phyloP scores from a whole-genome alignment of 2,888 invertebrate species.

The Megastigmus dorsalis region DNA sequence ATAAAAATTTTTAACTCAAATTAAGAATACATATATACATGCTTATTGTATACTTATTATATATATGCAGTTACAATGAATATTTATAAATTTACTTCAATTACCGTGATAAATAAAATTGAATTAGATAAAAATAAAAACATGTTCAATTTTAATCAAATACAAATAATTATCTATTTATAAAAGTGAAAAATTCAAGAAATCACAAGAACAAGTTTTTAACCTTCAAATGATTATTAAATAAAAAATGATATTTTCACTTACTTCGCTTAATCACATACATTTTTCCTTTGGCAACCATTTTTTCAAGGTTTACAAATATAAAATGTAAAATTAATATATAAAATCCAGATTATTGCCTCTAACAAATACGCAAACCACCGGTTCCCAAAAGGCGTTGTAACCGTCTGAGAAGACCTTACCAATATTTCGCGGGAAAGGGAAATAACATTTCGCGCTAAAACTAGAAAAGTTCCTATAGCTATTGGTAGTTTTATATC shows the following conservation, averaged over 20 bases:
- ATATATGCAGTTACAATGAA: too few relatives aligned
- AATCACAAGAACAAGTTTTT: too few relatives aligned
- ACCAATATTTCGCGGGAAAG: slow-evolving; percentile 37
- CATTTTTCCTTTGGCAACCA: slow-evolving; percentile 49
- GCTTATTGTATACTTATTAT: too few relatives aligned
- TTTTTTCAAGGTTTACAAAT: background rate
- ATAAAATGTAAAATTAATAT: background rate
- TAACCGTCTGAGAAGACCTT: background rate
- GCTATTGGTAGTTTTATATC: too few relatives aligned
- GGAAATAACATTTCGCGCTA: slow-evolving; percentile 34
- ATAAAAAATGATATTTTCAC: slow-evolving; percentile 15
- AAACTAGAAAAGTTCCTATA: background rate
- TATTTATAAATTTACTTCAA: too few relatives aligned
- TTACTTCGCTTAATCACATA: slow-evolving; percentile 48
- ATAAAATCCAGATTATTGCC: background rate
- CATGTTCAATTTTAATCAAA: too few relatives aligned
- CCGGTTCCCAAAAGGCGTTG: background rate
- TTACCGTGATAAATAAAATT: too few relatives aligned
- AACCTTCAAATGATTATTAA: slow-evolving; percentile 17
- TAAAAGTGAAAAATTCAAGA: too few relatives aligned
- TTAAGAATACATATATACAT: too few relatives aligned
- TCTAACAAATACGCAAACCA: background rate
- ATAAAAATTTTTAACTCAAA: too few relatives aligned
- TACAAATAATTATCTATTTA: too few relatives aligned
- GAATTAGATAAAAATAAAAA: too few relatives aligned